A percentile compares a stretch with the other conserved stretches of the same genome.
phyloP scores from a whole-genome alignment of 2,888 invertebrate species.

The Microplitis deprimator region DNA sequence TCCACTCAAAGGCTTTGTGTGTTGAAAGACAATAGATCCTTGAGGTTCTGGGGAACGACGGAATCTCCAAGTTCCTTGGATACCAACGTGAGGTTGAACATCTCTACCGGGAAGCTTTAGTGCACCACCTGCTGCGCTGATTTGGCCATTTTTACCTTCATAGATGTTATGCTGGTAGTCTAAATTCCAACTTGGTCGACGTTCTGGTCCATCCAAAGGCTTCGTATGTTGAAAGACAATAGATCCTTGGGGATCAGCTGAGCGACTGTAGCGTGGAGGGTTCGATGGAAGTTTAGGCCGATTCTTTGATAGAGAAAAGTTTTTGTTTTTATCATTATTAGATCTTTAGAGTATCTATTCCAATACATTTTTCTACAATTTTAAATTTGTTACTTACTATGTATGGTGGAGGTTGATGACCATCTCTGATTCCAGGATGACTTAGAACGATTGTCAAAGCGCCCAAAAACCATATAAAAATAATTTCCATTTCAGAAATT shows the following conservation, averaged over 20 bases:
- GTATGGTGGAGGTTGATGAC: too few species aligned
- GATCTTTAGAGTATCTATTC: too few species aligned
- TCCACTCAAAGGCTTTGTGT: background rate
- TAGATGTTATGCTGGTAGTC: background rate
- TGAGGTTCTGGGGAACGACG: background rate
- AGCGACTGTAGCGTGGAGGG: background rate
- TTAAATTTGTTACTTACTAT: too few species aligned
- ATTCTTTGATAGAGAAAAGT: background rate
- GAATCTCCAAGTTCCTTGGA: background rate
- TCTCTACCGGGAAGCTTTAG: background rate
- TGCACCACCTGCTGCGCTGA: background rate
- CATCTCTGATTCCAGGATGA: background rate
- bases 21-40: background rate
- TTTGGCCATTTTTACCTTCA: background rate
- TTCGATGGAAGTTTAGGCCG: background rate
- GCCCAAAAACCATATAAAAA: background rate
- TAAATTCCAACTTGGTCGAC: background rate
- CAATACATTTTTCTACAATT: too few species aligned
- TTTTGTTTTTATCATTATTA: too few species aligned
- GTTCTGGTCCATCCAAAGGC: background rate
- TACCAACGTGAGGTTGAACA: background rate
- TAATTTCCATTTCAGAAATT: background rate
- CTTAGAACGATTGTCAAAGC: background rate
- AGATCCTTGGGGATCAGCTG: background rate
- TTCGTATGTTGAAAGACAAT: background rate